Evolutionary conservation across 2,797 vertebrate species (phyloP).

Genomic region (Harpagifer antarcticus): DNA sequence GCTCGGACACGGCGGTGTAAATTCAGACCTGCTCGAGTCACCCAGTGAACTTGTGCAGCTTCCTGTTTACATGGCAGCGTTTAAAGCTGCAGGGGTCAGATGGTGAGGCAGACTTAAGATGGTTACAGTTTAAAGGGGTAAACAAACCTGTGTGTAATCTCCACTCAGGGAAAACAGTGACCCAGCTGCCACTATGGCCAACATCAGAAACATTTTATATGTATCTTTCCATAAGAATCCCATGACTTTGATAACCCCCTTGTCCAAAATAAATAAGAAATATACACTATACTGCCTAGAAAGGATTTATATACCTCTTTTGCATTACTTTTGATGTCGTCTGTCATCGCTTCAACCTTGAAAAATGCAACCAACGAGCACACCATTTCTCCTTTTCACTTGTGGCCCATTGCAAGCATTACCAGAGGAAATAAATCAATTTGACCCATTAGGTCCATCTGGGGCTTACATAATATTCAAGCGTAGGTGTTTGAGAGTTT

Average conservation of each 20-base stretch:
- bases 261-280: not conserved
- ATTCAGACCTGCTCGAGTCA: constrained; percentile 28
- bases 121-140: constrained; percentile 14
- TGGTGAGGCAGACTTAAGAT: constrained; percentile 19
- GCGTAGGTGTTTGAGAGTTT: constrained; percentile 69
- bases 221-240: too few relatives aligned
- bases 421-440: constrained; percentile 68
- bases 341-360: constrained; percentile 45
- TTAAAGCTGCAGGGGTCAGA: constrained; percentile 55
- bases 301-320: not conserved
- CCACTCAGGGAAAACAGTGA: not conserved
- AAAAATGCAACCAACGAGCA: constrained; percentile 34
- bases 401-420: constrained; percentile 52
- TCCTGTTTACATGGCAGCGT: constrained; percentile 56
- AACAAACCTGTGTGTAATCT: constrained; percentile 4
- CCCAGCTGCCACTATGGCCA: not conserved
- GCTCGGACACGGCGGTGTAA: not conserved
- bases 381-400: constrained; percentile 57
- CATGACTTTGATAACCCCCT: not conserved
- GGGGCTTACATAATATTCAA: constrained; percentile 70
- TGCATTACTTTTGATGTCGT: constrained; percentile 12
- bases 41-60: constrained; percentile 32
- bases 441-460: constrained; percentile 73
- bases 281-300: too few relatives aligned
- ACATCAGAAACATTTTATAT: not conserved